Conservation (phyloP, 2,888 invertebrate species). For the Pseudococcus longispinus region DNA sequence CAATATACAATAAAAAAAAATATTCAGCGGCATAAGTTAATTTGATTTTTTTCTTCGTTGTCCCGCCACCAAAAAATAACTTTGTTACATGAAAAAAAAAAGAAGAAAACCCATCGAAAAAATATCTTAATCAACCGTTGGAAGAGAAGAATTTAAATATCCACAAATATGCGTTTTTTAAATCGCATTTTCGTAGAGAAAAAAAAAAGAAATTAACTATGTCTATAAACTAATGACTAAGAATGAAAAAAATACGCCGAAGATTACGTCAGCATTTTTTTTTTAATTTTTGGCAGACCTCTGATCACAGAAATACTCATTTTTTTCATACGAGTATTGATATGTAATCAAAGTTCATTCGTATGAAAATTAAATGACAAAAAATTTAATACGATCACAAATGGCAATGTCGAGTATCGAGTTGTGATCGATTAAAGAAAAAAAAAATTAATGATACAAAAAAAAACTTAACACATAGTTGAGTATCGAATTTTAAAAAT, state of each 20-base stretch:
- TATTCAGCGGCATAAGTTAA: slow-evolving; percentile 35
- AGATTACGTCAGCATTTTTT: neutral
- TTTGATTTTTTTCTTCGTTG: slow-evolving; percentile 35
- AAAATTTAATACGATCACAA: slow-evolving; percentile 33
- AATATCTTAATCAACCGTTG: slow-evolving; percentile 38
- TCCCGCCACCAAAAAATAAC: slow-evolving; percentile 33
- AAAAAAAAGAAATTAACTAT: slow-evolving; percentile 49
- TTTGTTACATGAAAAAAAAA: slow-evolving; percentile 32
- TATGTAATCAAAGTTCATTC: slow-evolving; percentile 51
- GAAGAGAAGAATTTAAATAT: slow-evolving; percentile 36
- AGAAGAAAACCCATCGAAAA: slow-evolving; percentile 13
- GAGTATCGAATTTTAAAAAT: slow-evolving; percentile 39
- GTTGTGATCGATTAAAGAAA: slow-evolving; percentile 20
- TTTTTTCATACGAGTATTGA: slow-evolving; percentile 47
- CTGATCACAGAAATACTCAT: slow-evolving; percentile 53
- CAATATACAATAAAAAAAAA: slow-evolving; percentile 2
- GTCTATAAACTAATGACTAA: slow-evolving; percentile 55
- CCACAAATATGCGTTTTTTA: neutral
- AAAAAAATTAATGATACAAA: slow-evolving; percentile 12
- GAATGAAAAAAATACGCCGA: slow-evolving; percentile 11
- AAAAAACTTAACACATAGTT: slow-evolving; percentile 36
- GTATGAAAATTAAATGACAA: slow-evolving; percentile 10
- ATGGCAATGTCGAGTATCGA: slow-evolving; percentile 45
- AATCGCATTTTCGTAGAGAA: slow-evolving; percentile 15
- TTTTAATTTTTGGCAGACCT: slow-evolving; percentile 17